Evolutionary conservation across 2,888 invertebrate genomes (phyloP), one percentile per base, ranked within the genome.

Genomic region (Eilema caniola): DNA sequence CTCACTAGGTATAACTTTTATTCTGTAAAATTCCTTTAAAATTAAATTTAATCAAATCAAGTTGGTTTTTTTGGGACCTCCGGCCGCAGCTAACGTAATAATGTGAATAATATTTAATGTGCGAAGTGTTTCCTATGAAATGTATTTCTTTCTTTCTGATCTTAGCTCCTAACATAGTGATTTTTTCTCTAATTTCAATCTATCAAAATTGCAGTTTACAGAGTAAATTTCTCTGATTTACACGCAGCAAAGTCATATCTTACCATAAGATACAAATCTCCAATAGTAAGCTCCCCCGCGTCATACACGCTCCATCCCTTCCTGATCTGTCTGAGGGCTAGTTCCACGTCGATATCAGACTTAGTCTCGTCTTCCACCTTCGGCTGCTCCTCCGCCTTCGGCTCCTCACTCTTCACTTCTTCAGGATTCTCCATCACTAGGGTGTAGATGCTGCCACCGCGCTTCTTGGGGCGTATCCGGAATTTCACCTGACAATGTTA

Each of bases 221-320:
- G n/a, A n/a, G n/a, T n/a, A n/a, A n/a, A n/a, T n/a, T n/a, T n/a
- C n/a, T n/a, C n/a, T n/a, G n/a, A n/a, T n/a, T n/a, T n/a, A n/a
- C 4, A 8, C 8, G 33, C 33, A 33, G 33, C 8, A 33, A 33
- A 33, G 8, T 5, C 8, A 37, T 7, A 37, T 1, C 93, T 94
- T 86, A 98, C 97, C 97, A 99, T 98, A 65, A 99, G 95, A 92
- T 98, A 99, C 70, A 99, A 92, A 92, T 99, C 99, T 0, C 99
- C 99, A 41, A 99, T 96, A 7, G 98, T 98, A 60, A 99, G 96
- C 47, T 97, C 97, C 11, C 97, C 97, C 1, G 97, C 97, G 86
- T 97, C 97, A 23, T 96, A 93, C 12, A 96, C 88, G 67, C 97
- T 98, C 98, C 99, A 99, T 0, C 99, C 99, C 72, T 94, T 92